Evolutionary conservation across 2,113 vertebrate species (phyloP).

Genomic region (Nothobranchius furzeri): DNA sequence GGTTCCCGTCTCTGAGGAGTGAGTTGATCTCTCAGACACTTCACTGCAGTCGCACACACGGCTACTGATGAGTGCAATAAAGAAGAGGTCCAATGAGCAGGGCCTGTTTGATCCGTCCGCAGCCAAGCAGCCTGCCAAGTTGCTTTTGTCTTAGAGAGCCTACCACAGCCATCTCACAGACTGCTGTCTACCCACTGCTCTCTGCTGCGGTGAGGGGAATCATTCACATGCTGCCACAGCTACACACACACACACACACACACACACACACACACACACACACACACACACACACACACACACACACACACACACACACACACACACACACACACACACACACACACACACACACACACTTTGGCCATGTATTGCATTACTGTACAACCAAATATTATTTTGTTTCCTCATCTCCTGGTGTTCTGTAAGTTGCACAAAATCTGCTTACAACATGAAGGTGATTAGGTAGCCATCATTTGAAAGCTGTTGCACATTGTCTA

Average conservation of each 20-base stretch:
- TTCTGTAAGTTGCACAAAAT: slow-evolving; percentile 38
- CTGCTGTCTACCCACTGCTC: slow-evolving; percentile 68
- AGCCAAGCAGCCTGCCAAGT: slow-evolving; percentile 72
- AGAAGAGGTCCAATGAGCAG: slow-evolving; percentile 73
- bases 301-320: slow-evolving; percentile 1
- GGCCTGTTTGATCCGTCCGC: slow-evolving; percentile 72
- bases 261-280: neutral
- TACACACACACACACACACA: slow-evolving; percentile 14
- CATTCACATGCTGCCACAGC: slow-evolving; percentile 57
- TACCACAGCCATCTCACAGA: slow-evolving; percentile 70
- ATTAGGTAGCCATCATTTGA: slow-evolving; percentile 40
- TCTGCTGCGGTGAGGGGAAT: slow-evolving; percentile 58
- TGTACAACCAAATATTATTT: slow-evolving; percentile 20
- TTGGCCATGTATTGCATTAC: slow-evolving; percentile 17
- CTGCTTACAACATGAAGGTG: slow-evolving; percentile 59
- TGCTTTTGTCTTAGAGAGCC: slow-evolving; percentile 74
- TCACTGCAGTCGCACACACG: slow-evolving; percentile 58
- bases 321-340: slow-evolving; percentile 8
- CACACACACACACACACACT: slow-evolving; percentile 16
- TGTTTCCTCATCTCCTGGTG: slow-evolving; percentile 29
- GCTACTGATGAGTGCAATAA: slow-evolving; percentile 59
- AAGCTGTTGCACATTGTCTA: slow-evolving; percentile 55
- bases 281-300: neutral
- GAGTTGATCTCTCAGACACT: slow-evolving; percentile 66
- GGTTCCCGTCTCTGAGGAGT: slow-evolving; percentile 56